Percentiles rank a stretch among this genome's conserved stretches.
These are phyloP conservation scores for Melanogrammus aeglefinus DNA, from an alignment of 2,797 vertebrate species.

Conservation along the genomic window DNA sequence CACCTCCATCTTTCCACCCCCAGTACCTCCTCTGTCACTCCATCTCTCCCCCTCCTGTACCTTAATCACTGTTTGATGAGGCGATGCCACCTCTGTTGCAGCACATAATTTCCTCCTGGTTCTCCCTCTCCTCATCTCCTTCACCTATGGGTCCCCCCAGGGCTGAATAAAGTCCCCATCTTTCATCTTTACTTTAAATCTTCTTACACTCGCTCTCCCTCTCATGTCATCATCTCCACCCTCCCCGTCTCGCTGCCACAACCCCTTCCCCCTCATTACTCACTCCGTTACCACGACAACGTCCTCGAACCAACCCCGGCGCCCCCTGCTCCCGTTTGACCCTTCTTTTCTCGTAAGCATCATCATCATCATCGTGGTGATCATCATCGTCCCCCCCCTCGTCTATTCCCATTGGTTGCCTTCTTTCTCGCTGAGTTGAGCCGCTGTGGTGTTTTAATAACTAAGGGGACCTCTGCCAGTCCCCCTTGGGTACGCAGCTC, in stretches of 20 bases:
- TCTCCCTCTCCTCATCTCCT: not conserved
- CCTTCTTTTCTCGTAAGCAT: not conserved
- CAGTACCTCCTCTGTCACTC: not conserved
- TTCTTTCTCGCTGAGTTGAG: not conserved
- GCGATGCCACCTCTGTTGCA: not conserved
- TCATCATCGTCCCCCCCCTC: not conserved
- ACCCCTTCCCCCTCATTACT: not conserved
- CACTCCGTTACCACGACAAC: not conserved
- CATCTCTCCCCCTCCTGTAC: not conserved
- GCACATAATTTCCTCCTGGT: not conserved
- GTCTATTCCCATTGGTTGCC: not conserved
- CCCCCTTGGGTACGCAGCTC: not conserved
- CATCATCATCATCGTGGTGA: not conserved
- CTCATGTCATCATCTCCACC: conserved; percentile 2
- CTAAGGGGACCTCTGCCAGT: not conserved
- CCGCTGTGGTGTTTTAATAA: not conserved
- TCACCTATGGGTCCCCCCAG: not conserved
- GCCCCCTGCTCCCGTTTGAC: not conserved
- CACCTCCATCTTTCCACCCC: conserved; percentile 1
- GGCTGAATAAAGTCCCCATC: not conserved
- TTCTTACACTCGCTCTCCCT: not conserved
- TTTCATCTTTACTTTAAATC: not conserved
- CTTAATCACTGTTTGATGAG: not conserved
- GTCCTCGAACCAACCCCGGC: not conserved
- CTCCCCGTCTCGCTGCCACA: not conserved